Evolutionary conservation across 2,797 vertebrate species (phyloP).

Genomic region (Florisuga fusca): DNA sequence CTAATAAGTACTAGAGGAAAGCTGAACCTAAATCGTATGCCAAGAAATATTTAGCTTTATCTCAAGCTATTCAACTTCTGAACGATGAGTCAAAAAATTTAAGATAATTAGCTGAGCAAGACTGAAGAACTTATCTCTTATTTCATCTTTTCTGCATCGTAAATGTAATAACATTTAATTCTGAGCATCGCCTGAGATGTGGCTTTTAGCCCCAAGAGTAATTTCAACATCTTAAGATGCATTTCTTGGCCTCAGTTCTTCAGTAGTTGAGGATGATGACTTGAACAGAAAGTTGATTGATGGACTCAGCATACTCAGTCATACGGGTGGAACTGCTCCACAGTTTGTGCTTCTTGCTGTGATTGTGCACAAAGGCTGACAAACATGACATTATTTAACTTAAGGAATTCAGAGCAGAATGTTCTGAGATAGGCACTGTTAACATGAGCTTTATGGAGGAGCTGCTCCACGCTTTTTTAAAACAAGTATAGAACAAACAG

Average conservation of each 20-base stretch:
- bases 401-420: neutral
- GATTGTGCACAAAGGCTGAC: neutral
- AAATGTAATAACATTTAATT: neutral
- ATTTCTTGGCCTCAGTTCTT: neutral
- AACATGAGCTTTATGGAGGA: neutral
- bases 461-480: neutral
- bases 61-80: neutral
- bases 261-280: neutral
- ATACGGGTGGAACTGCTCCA: neutral
- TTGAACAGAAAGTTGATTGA: neutral
- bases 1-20: constrained; percentile 32
- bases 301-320: neutral
- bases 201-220: neutral
- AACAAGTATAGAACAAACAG: neutral
- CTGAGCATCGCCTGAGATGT: neutral
- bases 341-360: neutral
- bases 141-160: neutral
- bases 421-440: neutral
- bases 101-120: neutral
- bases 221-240: neutral
- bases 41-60: constrained; percentile 51
- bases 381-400: neutral
- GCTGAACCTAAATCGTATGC: neutral
- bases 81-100: constrained; percentile 2
- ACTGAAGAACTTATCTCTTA: neutral